phyloP scores from a whole-genome alignment of 2,113 vertebrate species.

The Oreocharis arfaki region DNA sequence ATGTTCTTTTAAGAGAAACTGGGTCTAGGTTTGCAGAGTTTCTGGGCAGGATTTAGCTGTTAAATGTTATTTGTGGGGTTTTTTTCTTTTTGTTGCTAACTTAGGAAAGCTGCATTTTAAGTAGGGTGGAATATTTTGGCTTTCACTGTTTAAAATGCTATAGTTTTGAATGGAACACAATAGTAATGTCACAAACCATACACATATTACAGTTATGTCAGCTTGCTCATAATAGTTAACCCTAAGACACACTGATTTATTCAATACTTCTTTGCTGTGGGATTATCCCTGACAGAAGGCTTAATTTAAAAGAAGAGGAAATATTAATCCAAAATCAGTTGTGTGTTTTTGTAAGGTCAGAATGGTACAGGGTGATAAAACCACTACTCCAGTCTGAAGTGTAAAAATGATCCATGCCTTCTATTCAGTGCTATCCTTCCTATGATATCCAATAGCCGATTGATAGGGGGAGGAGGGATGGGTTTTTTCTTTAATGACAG shows the following conservation, averaged over 20 bases:
- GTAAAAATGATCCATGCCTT: not conserved
- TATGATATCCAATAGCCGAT: not conserved
- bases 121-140: not conserved
- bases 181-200: not conserved
- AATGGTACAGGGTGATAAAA: not conserved
- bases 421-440: not conserved
- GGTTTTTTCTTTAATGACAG: not conserved
- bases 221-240: not conserved
- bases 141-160: not conserved
- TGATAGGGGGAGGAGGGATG: rapidly evolving
- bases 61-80: not conserved
- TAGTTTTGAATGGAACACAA: not conserved
- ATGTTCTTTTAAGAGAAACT: not conserved
- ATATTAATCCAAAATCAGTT: not conserved
- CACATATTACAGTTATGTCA: not conserved
- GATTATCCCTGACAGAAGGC: not conserved
- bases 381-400: not conserved
- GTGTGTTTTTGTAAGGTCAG: not conserved
- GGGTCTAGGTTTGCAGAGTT: not conserved
- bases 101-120: not conserved
- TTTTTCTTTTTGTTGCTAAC: not conserved
- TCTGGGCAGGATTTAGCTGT: not conserved
- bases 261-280: not conserved
- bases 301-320: not conserved
- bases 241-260: not conserved